A percentile compares a stretch with the other conserved stretches of the same genome.
Conservation (phyloP, 2,797 vertebrate species). For the Ptychadena robeensis region DNA sequence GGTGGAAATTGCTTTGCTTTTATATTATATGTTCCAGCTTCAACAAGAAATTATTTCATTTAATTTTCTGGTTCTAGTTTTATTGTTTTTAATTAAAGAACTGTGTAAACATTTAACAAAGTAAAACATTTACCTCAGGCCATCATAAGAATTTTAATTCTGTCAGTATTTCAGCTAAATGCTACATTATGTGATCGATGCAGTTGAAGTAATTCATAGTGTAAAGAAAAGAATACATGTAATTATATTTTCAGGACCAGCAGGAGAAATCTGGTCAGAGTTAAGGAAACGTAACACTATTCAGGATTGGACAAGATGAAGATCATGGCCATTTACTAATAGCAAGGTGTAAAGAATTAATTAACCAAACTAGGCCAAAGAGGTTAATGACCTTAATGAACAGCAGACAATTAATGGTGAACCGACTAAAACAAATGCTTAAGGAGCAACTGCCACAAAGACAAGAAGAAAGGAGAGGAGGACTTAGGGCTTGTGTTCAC, state of each 20-base stretch:
- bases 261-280: too few species aligned
- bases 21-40: slow-evolving; percentile 4
- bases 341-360: background rate
- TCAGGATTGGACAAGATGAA: background rate
- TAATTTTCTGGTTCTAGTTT: slow-evolving; percentile 27
- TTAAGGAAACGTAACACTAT: too few species aligned
- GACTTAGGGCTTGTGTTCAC: too few species aligned
- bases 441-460: too few species aligned
- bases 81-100: slow-evolving; percentile 47
- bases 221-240: background rate
- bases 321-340: background rate
- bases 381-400: too few species aligned
- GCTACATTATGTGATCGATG: background rate
- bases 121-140: slow-evolving; percentile 1
- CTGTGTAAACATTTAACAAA: slow-evolving; percentile 44
- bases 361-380: too few species aligned
- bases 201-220: background rate
- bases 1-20: slow-evolving; percentile 28
- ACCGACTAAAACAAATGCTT: too few species aligned
- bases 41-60: slow-evolving; percentile 28
- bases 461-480: too few species aligned
- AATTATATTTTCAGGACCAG: background rate
- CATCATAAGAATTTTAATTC: background rate
- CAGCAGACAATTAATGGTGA: too few species aligned
- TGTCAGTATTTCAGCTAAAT: slow-evolving; percentile 12